These are phyloP conservation scores for Asbolus verrucosus DNA, from an alignment of 1,140 invertebrate genomes.

Conservation along the genomic window DNA sequence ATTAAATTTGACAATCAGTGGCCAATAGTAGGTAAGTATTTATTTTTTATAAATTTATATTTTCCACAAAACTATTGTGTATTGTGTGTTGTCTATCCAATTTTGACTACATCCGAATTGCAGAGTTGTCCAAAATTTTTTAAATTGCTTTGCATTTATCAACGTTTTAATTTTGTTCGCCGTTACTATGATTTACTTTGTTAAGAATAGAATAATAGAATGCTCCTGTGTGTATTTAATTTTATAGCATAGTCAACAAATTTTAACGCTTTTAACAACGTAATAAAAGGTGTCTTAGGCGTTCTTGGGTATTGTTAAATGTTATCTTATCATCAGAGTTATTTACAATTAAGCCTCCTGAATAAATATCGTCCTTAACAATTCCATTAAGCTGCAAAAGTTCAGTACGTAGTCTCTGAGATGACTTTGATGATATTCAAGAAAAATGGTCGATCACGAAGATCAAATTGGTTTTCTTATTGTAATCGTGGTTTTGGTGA, in stretches of 20 bases:
- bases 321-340: conserved; percentile 19
- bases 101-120: too few species aligned
- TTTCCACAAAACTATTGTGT: too few species aligned
- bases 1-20: too few species aligned
- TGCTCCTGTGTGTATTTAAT: not conserved
- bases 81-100: too few species aligned
- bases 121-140: too few species aligned
- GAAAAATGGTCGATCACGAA: conserved; percentile 33
- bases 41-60: too few species aligned
- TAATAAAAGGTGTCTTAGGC: conserved; percentile 13
- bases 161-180: too few species aligned
- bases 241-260: conserved; percentile 20
- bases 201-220: too few species aligned
- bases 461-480: conserved; percentile 44
- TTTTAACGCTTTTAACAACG: not conserved
- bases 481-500: conserved; percentile 34
- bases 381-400: conserved; percentile 14
- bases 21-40: too few species aligned
- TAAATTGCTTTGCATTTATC: too few species aligned
- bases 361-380: conserved; percentile 31
- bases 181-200: too few species aligned
- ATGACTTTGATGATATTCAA: conserved; percentile 22
- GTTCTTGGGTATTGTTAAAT: conserved; percentile 14
- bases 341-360: conserved; percentile 27
- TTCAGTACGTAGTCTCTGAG: not conserved